These are phyloP conservation scores for Sogatella furcifera DNA, from an alignment of 1,140 invertebrate species.

Conservation along the genomic window DNA sequence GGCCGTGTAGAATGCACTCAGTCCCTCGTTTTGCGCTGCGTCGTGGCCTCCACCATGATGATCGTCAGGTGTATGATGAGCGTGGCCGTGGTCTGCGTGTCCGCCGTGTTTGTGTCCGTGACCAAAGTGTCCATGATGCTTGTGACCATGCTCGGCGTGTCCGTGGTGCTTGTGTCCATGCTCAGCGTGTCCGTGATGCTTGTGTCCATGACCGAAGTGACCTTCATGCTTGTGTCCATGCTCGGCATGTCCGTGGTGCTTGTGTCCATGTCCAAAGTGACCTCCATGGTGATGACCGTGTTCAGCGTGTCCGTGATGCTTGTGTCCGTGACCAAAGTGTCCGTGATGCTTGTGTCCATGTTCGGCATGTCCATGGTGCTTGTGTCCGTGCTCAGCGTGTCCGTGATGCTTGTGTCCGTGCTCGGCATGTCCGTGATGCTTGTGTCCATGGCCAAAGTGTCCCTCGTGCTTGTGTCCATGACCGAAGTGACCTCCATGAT, in stretches of 20 bases:
- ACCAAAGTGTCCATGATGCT: slow-evolving; percentile 8
- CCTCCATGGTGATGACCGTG: slow-evolving; percentile 7
- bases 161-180: slow-evolving; percentile 10
- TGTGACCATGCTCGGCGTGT: slow-evolving; percentile 9
- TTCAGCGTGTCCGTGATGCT: slow-evolving; percentile 9
- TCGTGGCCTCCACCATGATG: neutral
- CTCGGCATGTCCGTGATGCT: slow-evolving; percentile 12
- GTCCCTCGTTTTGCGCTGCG: neutral
- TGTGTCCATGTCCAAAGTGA: slow-evolving; percentile 7
- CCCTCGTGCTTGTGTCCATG: slow-evolving; percentile 11
- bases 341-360: slow-evolving; percentile 8
- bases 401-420: slow-evolving; percentile 12
- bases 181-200: slow-evolving; percentile 11
- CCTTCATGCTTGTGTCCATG: slow-evolving; percentile 10
- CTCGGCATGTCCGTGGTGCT: slow-evolving; percentile 9
- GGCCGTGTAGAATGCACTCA: neutral
- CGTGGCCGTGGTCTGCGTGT: slow-evolving; percentile 4
- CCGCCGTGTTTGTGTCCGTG: slow-evolving; percentile 11
- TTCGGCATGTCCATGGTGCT: slow-evolving; percentile 12
- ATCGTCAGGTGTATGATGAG: slow-evolving; percentile 1
- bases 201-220: slow-evolving; percentile 10
- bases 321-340: slow-evolving; percentile 10
- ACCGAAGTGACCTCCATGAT: neutral
- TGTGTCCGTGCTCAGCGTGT: slow-evolving; percentile 11
- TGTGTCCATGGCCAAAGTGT: slow-evolving; percentile 8